Evolutionary conservation across 2,888 invertebrate species (phyloP).

Genomic region (Drosophila basisetae): DNA sequence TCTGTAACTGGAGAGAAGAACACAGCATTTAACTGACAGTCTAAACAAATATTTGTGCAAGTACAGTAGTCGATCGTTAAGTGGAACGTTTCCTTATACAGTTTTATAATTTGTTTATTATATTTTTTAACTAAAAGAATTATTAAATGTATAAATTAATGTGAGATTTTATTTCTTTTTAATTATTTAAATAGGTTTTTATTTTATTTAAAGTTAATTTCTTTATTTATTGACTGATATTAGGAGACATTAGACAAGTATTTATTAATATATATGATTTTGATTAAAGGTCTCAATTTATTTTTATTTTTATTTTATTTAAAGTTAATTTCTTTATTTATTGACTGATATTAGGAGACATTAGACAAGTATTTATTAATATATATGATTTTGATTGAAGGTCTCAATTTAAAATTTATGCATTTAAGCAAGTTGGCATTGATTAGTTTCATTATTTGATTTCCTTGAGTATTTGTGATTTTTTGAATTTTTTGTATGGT

Average conservation of each 20-base stretch:
- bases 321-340: too few relatives aligned
- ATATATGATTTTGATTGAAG: background rate
- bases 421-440: background rate
- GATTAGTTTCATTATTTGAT: background rate
- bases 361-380: background rate
- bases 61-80: slow-evolving; percentile 7
- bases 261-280: background rate
- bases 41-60: background rate
- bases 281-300: background rate
- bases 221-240: background rate
- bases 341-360: too few relatives aligned
- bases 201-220: background rate
- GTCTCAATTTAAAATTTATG: background rate
- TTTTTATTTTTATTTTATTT: too few relatives aligned
- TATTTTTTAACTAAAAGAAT: background rate
- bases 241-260: too few relatives aligned
- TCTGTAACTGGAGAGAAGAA: background rate
- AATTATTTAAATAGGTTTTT: background rate
- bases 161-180: background rate
- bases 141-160: background rate
- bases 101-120: background rate
- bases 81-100: background rate
- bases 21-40: background rate
- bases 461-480: background rate
- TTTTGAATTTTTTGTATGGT: background rate